Evolutionary conservation across 2,888 invertebrate genomes (phyloP), one percentile per base, ranked within the genome.

Genomic region (Meloe dianella): DNA sequence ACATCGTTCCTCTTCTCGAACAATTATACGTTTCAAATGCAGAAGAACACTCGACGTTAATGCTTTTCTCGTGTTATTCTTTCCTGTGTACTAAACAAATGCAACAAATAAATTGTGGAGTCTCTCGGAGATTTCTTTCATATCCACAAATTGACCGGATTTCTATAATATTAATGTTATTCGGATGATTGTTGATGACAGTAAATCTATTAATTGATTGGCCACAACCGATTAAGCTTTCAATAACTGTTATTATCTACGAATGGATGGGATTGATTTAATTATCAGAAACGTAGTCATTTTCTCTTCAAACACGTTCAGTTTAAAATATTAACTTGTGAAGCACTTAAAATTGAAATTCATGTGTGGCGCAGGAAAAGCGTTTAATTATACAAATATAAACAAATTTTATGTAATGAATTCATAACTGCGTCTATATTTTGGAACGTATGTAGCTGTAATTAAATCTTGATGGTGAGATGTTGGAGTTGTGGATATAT

Each of bases 31-130:
- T 68, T 67, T 63, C 62, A 67, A 71, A 68, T 72, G 69, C 58
- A 67, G 51, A 71, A 69, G 69, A 71, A 66, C 66, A 70, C 68
- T 71, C 68, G 58, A 67, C 66, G 69, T 69, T 74, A 74, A 74
- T 74, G 74, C 74, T 61, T 65, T 74, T 74, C 66, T 65, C 74
- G 66, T 74, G 74, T 74, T 68, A 61, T 69, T 67, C 69, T 71
- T 72, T 67, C 66, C 56, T 67, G 47, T 61, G 57, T 29, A 54
- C 65, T 54, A 61, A 35, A 51, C 32, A 60, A 60, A 54, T 60
- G 60, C 60, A 68, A 63, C 63, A 65, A n/a, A 12, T 51, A 51
- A 22, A 54, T 54, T 54, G 4, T 54, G 14, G 54, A 14, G 27
- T 54, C 12, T 54, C 27, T 54, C 6, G 1, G 4, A 2, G 8